Evolutionary conservation across 2,797 vertebrate genomes (phyloP).

Genomic region (Poeciliopsis gracilis): DNA sequence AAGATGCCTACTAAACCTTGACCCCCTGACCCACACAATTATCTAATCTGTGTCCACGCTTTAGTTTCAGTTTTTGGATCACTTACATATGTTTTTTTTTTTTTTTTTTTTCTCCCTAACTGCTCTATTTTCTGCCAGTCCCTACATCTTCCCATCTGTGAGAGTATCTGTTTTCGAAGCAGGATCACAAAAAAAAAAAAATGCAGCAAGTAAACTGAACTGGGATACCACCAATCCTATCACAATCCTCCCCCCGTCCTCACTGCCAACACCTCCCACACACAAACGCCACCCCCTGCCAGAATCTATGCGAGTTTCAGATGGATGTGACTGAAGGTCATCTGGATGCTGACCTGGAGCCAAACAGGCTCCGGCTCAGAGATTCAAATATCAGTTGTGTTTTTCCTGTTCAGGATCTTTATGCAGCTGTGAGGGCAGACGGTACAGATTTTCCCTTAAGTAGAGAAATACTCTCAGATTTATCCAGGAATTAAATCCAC

Average conservation of each 20-base stretch:
- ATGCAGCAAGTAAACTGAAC: too few relatives aligned
- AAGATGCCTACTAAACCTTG: slow-evolving; percentile 45
- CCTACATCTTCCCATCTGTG: too few relatives aligned
- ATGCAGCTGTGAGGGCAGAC: slow-evolving; percentile 64
- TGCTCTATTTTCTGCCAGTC: neutral
- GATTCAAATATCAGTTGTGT: slow-evolving; percentile 59
- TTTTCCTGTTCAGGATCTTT: slow-evolving; percentile 45
- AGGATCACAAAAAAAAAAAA: too few relatives aligned
- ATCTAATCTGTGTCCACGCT: slow-evolving; percentile 9
- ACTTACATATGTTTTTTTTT: slow-evolving; percentile 20
- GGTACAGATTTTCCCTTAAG: slow-evolving; percentile 32
- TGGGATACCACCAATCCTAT: too few relatives aligned
- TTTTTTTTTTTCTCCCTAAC: slow-evolving; percentile 50
- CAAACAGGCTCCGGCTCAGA: slow-evolving; percentile 54
- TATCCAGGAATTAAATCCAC: slow-evolving; percentile 1
- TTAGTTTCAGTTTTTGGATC: slow-evolving; percentile 40
- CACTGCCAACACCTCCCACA: slow-evolving; percentile 5
- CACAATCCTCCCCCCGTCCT: too few relatives aligned
- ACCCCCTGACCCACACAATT: slow-evolving; percentile 18
- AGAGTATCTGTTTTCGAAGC: too few relatives aligned
- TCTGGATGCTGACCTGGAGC: slow-evolving; percentile 57
- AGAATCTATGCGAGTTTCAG: slow-evolving; percentile 52
- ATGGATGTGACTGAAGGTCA: slow-evolving; percentile 72
- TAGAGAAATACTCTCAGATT: slow-evolving; percentile 27
- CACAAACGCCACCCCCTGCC: slow-evolving; percentile 21